These are phyloP conservation scores for Bufo gargarizans DNA, from an alignment of 2,113 vertebrate species.

Conservation along the genomic window DNA sequence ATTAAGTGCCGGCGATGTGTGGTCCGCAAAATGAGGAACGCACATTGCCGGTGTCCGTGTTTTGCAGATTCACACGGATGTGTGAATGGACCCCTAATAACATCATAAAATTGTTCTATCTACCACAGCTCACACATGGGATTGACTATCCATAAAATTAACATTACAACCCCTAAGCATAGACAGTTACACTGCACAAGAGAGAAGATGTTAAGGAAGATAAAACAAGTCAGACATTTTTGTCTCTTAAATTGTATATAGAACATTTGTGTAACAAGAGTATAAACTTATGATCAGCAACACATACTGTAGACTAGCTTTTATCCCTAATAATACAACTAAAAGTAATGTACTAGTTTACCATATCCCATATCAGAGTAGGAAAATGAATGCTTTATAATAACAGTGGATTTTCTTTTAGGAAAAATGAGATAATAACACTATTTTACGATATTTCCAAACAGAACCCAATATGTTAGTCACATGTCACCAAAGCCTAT, in stretches of 20 bases:
- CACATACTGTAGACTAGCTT: neutral
- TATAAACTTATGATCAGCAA: neutral
- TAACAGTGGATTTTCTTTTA: neutral
- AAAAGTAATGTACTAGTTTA: neutral
- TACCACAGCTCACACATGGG: neutral
- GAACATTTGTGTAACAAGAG: neutral
- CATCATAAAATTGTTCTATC: neutral
- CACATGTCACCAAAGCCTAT: too few relatives aligned
- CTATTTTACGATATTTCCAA: neutral
- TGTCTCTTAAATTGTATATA: neutral
- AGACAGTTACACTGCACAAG: neutral
- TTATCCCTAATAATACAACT: neutral
- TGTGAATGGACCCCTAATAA: neutral
- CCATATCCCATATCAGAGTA: neutral
- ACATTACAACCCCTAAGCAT: neutral
- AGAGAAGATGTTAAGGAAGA: neutral
- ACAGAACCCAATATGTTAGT: too few relatives aligned
- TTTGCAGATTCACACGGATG: too few relatives aligned
- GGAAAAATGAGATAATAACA: neutral
- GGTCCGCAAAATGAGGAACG: too few relatives aligned
- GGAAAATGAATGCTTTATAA: neutral
- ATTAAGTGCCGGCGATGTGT: too few relatives aligned
- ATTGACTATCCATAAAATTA: constrained; percentile 24
- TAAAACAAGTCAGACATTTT: neutral
- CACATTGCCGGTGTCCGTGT: too few relatives aligned